phyloP scores from a whole-genome alignment of 2,797 vertebrate genomes.

The Botia kubotai region DNA sequence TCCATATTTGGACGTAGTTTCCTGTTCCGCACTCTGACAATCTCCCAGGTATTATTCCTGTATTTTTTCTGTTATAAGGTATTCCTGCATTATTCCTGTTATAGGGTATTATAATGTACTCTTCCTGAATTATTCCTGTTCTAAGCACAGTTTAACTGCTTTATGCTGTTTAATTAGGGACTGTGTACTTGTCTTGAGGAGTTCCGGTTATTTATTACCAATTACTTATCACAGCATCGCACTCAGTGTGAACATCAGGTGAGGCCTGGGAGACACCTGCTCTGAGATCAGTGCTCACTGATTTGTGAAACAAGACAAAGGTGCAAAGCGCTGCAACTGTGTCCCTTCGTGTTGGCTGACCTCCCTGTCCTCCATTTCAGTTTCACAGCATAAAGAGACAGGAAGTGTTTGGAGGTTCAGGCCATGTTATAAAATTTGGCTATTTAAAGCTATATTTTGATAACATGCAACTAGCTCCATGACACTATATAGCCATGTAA shows the following conservation, averaged over 20 bases:
- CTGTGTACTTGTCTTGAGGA: conserved; percentile 39
- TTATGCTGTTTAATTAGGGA: conserved; percentile 66
- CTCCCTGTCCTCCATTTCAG: conserved; percentile 34
- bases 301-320: conserved; percentile 58
- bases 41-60: conserved; percentile 44
- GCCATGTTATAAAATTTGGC: conserved; percentile 36
- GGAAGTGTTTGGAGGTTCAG: conserved; percentile 17
- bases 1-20: conserved; percentile 65
- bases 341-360: conserved; percentile 48
- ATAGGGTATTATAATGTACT: no score
- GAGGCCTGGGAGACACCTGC: conserved; percentile 55
- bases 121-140: conserved; percentile 42
- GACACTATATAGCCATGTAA: conserved; percentile 42
- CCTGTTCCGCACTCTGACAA: conserved; percentile 54
- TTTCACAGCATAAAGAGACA: conserved; percentile 52
- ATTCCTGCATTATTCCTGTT: no score
- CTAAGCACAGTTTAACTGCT: conserved; percentile 49
- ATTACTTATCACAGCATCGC: conserved; percentile 28
- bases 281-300: conserved; percentile 46
- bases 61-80: no score
- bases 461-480: conserved; percentile 25
- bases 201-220: conserved; percentile 28
- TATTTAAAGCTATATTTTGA: conserved; percentile 49
- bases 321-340: conserved; percentile 30
- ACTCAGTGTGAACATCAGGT: conserved; percentile 28